Evolutionary conservation across 2,113 vertebrate species (phyloP).

Genomic region (Limnothrissa miodon): DNA sequence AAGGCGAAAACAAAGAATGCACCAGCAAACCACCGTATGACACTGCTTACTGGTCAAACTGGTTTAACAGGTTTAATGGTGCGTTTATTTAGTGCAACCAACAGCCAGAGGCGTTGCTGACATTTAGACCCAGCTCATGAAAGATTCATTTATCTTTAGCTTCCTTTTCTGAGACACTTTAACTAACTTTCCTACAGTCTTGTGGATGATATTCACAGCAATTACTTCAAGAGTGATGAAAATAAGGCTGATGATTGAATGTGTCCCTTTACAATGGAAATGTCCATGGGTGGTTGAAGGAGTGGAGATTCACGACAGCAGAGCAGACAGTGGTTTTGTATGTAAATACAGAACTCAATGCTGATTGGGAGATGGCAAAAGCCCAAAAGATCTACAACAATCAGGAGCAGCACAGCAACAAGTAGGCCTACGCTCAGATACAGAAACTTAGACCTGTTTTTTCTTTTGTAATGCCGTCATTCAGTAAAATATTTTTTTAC

Average conservation of each 20-base stretch:
- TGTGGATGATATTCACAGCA: background rate
- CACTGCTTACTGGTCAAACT: background rate
- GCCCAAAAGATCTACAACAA: background rate
- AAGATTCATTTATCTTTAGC: background rate
- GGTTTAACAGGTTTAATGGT: background rate
- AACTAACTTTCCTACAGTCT: background rate
- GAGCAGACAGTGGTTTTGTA: background rate
- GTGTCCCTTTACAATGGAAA: background rate
- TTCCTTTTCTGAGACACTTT: background rate
- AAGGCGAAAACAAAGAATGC: background rate
- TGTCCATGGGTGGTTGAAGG: background rate
- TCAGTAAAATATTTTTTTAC: too few relatives aligned
- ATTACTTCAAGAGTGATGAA: background rate
- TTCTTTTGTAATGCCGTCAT: too few relatives aligned
- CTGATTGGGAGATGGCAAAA: background rate
- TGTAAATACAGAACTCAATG: background rate
- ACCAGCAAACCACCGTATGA: background rate
- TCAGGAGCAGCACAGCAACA: background rate
- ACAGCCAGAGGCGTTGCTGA: background rate
- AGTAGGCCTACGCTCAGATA: too few relatives aligned
- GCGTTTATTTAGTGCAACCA: background rate
- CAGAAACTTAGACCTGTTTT: too few relatives aligned
- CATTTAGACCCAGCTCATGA: background rate
- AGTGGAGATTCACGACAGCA: background rate
- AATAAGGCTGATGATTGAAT: background rate